Evolutionary conservation across 2,888 invertebrate species (phyloP).

Genomic region (Ellobium chinense): DNA sequence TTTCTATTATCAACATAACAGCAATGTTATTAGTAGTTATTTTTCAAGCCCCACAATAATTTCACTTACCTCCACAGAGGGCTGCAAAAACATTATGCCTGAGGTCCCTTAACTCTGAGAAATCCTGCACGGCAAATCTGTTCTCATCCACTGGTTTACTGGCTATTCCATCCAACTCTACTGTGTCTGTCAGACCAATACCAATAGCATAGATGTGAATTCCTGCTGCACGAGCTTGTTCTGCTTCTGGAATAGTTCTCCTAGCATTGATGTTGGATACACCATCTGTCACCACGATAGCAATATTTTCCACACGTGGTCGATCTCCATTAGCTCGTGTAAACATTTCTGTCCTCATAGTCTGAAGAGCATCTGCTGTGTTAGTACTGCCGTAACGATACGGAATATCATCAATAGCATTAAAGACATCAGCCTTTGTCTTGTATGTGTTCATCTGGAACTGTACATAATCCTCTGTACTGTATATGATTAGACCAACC

Average conservation of each 20-base stretch:
- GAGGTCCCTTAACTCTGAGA: constrained; percentile 54
- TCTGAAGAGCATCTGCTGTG: constrained; percentile 69
- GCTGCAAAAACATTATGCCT: constrained; percentile 62
- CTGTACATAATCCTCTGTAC: constrained; percentile 65
- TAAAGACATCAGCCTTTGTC: constrained; percentile 59
- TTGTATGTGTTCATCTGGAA: constrained; percentile 69
- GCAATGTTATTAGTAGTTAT: too few relatives aligned
- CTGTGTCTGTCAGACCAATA: constrained; percentile 59
- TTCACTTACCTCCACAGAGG: constrained; percentile 23
- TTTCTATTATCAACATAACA: too few relatives aligned
- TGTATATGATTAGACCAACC: constrained; percentile 70
- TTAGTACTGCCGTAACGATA: constrained; percentile 73
- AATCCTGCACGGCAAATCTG: constrained; percentile 56
- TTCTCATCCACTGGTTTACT: constrained; percentile 55
- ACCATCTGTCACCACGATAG: constrained; percentile 73
- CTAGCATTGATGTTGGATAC: constrained; percentile 72
- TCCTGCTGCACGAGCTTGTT: constrained; percentile 55
- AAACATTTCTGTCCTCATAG: constrained; percentile 68
- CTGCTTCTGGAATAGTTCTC: constrained; percentile 66
- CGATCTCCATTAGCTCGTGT: constrained; percentile 68
- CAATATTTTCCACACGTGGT: constrained; percentile 67
- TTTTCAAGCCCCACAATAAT: too few relatives aligned
- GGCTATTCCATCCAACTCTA: constrained; percentile 62
- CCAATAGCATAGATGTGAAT: constrained; percentile 67
- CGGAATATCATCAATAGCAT: constrained; percentile 68